Conservation (phyloP, 2,113 vertebrate genomes). For the Cichladusa arquata region DNA sequence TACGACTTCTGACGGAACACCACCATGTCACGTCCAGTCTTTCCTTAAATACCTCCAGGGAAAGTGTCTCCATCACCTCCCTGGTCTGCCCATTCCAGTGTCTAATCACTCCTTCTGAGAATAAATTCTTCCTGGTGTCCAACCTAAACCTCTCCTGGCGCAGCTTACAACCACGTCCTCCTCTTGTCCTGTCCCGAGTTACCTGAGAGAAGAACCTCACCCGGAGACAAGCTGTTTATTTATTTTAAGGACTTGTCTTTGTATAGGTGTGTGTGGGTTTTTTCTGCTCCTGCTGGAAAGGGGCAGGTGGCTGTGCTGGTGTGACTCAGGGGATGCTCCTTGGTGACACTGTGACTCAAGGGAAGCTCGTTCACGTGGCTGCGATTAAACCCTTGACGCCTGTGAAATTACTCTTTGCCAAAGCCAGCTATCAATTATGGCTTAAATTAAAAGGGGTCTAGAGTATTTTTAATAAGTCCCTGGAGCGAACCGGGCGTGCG, state of each 20-base stretch:
- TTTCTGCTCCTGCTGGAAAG: neutral
- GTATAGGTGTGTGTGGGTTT: neutral
- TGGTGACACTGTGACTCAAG: neutral
- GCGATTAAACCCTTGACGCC: neutral
- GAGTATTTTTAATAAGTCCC: neutral
- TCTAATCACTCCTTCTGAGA: neutral
- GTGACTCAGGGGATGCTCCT: neutral
- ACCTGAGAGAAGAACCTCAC: neutral
- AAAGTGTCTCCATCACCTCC: neutral
- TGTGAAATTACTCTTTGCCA: neutral
- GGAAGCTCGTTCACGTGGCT: neutral
- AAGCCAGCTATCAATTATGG: neutral
- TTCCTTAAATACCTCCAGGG: neutral
- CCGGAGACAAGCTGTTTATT: neutral
- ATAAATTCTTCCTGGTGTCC: neutral
- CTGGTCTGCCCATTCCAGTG: neutral
- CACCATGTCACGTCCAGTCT: neutral
- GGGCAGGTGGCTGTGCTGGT: neutral
- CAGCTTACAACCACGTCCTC: too few species aligned
- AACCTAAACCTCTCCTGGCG: neutral
- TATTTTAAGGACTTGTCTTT: neutral
- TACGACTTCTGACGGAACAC: too few species aligned
- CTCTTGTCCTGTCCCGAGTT: fast-evolving
- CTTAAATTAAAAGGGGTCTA: neutral
- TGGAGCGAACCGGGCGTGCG: fast-evolving